Evolutionary conservation across 2,113 vertebrate species (phyloP).

Genomic region (Actenoides lindsayi): DNA sequence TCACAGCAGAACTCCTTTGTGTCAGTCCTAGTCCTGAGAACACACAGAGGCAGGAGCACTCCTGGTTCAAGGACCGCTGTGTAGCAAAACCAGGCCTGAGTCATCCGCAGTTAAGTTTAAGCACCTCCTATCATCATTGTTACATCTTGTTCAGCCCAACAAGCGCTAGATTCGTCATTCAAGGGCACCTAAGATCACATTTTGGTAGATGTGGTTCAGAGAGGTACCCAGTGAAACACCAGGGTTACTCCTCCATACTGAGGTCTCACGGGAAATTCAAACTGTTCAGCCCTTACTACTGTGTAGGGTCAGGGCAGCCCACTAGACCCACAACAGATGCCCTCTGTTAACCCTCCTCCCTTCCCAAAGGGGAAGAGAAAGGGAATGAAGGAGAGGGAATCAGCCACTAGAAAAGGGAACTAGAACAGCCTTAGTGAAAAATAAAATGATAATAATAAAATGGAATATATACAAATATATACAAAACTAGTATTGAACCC

Average conservation of each 20-base stretch:
- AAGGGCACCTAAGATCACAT: background rate
- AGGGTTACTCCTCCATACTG: background rate
- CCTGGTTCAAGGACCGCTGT: too few species aligned
- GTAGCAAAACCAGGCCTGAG: background rate
- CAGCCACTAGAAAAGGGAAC: too few species aligned
- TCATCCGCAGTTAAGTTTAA: background rate
- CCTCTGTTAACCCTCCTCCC: too few species aligned
- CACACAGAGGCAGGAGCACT: background rate
- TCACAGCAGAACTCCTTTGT: fast-evolving
- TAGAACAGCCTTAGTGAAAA: too few species aligned
- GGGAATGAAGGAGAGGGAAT: too few species aligned
- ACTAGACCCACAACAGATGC: too few species aligned
- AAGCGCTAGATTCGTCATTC: background rate
- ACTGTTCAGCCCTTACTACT: background rate
- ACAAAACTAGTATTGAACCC: too few species aligned
- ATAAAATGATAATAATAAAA: too few species aligned
- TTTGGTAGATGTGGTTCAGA: background rate
- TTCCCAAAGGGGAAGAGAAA: too few species aligned
- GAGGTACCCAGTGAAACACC: background rate
- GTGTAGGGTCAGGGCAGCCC: too few species aligned
- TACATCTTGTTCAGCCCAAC: background rate
- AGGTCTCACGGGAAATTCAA: background rate
- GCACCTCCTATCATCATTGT: background rate
- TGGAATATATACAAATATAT: too few species aligned
- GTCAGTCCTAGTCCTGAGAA: background rate